These are phyloP conservation scores for Miltochrista miniata DNA, from an alignment of 2,888 invertebrate species.

Conservation along the genomic window DNA sequence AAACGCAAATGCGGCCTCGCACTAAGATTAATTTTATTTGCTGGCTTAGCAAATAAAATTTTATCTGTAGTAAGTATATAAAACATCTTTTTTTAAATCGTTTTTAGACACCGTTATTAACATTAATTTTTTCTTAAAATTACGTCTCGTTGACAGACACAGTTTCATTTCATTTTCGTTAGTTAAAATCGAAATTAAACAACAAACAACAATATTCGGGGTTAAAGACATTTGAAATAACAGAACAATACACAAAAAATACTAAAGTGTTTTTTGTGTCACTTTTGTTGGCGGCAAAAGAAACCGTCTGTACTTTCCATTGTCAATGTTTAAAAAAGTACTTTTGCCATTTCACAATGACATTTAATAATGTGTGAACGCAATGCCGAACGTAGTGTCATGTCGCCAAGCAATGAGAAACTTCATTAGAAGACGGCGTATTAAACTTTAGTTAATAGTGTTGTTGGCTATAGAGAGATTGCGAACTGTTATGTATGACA, in stretches of 20 bases:
- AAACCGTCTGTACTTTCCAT: slow-evolving; percentile 11
- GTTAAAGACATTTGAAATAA: not conserved
- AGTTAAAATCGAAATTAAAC: too few species aligned
- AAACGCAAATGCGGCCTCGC: too few species aligned
- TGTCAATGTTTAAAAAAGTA: slow-evolving; percentile 8
- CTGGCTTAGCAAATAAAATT: too few species aligned
- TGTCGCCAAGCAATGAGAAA: slow-evolving; percentile 4
- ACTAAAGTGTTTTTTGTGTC: not conserved
- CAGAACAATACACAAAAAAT: not conserved
- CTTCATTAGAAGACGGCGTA: not conserved
- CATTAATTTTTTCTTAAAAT: too few species aligned
- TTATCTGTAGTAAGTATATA: too few species aligned
- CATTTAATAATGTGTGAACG: slow-evolving; percentile 6
- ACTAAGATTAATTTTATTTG: too few species aligned
- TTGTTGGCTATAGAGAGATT: not conserved
- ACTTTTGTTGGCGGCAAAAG: not conserved
- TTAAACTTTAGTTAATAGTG: not conserved
- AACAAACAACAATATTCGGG: not conserved
- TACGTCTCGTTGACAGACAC: too few species aligned
- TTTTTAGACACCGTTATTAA: too few species aligned
- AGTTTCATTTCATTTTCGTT: too few species aligned
- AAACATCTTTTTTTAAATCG: too few species aligned
- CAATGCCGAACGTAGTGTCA: too few species aligned
- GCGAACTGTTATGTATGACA: not conserved
- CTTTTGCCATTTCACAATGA: slow-evolving; percentile 13